These are phyloP conservation scores for Uloborus plumipes DNA, from an alignment of 2,888 invertebrate species.

Conservation along the genomic window DNA sequence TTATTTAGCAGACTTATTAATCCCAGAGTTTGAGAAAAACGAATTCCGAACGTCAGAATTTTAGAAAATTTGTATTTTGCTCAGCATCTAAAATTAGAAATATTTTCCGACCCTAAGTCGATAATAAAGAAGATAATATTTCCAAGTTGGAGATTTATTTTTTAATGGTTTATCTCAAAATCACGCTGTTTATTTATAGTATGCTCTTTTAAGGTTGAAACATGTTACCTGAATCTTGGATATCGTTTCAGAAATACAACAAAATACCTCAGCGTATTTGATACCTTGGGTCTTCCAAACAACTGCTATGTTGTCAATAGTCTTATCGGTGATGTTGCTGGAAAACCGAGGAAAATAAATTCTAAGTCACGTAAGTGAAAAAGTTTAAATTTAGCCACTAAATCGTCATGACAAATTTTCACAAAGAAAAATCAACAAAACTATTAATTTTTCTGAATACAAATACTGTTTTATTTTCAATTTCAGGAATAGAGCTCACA, in stretches of 20 bases:
- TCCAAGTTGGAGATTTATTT: no score
- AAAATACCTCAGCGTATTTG: conserved; percentile 28
- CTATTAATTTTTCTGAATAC: no score
- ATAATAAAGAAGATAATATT: no score
- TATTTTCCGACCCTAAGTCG: no score
- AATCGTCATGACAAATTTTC: background rate
- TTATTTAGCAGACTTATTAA: no score
- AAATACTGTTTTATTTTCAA: background rate
- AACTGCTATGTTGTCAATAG: conserved; percentile 53
- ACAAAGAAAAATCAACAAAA: no score
- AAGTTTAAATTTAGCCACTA: background rate
- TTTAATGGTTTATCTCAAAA: no score
- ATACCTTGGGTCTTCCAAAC: conserved; percentile 48
- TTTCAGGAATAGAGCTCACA: conserved; percentile 37
- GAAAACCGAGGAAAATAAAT: background rate
- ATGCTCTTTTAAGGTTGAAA: background rate
- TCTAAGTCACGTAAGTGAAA: conserved; percentile 44
- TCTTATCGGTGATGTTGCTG: conserved; percentile 21
- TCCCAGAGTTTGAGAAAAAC: no score
- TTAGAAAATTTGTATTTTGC: no score
- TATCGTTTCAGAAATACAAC: conserved; percentile 9
- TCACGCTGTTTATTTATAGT: no score
- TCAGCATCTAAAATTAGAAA: no score
- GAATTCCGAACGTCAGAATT: no score
- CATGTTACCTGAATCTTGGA: background rate